These are phyloP conservation scores for Drosophila bocki DNA, from an alignment of 1,140 invertebrate genomes.

Conservation along the genomic window DNA sequence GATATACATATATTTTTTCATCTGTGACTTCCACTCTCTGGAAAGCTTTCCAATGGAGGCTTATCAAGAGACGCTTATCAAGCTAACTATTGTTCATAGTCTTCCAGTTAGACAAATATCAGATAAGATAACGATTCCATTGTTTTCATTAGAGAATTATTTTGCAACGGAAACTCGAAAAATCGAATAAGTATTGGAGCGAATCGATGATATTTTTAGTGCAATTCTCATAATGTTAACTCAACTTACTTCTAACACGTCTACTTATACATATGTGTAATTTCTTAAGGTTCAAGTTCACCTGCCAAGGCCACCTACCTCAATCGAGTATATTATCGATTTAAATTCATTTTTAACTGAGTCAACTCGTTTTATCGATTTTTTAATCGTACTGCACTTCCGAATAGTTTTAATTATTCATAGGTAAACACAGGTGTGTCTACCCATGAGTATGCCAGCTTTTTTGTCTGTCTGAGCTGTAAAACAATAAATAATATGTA, in stretches of 20 bases:
- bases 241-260: background rate
- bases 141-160: conserved; percentile 36
- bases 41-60: conserved; percentile 27
- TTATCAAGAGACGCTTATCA: conserved; percentile 71
- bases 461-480: background rate
- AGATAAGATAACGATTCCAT: conserved; percentile 61
- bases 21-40: conserved; percentile 14
- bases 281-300: conserved; percentile 44
- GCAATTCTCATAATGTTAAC: background rate
- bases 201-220: background rate
- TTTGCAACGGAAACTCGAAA: conserved; percentile 49
- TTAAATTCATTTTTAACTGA: conserved; percentile 55
- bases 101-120: conserved; percentile 56
- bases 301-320: background rate
- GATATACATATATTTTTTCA: conserved; percentile 2
- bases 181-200: conserved; percentile 19
- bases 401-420: conserved; percentile 70
- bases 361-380: conserved; percentile 71
- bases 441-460: conserved; percentile 17
- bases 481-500: conserved; percentile 9
- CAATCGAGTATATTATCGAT: conserved; percentile 63
- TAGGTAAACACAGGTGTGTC: conserved; percentile 36
- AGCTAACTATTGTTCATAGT: conserved; percentile 48
- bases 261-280: background rate
- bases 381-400: conserved; percentile 60